phyloP scores from a whole-genome alignment of 2,113 vertebrate species.

The Aldabrachelys gigantea region DNA sequence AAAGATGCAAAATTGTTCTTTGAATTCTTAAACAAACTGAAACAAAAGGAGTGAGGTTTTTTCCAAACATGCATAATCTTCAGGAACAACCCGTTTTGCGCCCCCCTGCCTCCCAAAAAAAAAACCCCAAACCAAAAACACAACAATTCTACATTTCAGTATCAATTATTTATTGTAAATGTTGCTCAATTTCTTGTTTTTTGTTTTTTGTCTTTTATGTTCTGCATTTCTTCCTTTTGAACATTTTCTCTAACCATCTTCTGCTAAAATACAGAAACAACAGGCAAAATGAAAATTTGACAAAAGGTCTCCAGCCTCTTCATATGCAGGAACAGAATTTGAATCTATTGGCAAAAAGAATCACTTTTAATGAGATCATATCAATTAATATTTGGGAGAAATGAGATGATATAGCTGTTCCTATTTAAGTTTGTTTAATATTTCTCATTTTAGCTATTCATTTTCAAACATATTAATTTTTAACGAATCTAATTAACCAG shows the following conservation, averaged over 20 bases:
- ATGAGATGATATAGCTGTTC: neutral
- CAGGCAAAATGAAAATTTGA: neutral
- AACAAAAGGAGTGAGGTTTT: neutral
- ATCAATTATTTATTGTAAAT: conserved; percentile 40
- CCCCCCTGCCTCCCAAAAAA: neutral
- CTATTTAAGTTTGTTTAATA: neutral
- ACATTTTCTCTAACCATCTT: neutral
- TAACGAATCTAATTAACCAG: neutral
- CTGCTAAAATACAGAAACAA: neutral
- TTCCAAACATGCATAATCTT: neutral
- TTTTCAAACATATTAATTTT: neutral
- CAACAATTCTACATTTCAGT: neutral
- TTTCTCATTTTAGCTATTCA: neutral
- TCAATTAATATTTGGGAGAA: neutral
- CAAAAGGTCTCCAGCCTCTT: neutral
- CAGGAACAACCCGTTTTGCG: neutral
- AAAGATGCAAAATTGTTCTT: conserved; percentile 8
- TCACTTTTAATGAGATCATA: neutral
- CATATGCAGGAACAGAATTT: rapidly evolving
- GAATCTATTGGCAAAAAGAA: neutral
- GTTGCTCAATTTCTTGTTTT: neutral
- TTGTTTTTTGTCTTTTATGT: neutral
- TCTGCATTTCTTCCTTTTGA: conserved; percentile 9
- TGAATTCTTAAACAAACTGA: conserved; percentile 35
- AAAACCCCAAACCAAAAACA: neutral